phyloP scores from a whole-genome alignment of 1,140 invertebrate species.

The Yoshiicerus persimilis region DNA sequence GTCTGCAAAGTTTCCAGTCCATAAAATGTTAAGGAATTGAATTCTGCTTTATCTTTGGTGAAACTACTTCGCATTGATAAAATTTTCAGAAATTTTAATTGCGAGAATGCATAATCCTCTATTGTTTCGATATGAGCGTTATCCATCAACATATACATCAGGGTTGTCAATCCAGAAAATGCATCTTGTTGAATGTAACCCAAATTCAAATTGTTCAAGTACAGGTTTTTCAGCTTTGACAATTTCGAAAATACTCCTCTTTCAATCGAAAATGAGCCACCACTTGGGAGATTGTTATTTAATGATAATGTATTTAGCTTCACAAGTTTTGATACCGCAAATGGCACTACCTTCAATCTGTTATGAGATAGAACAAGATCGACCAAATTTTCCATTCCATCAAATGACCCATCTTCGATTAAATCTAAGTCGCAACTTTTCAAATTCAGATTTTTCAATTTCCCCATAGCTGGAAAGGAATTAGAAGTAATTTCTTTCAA shows the following conservation, averaged over 20 bases:
- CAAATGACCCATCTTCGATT: constrained; percentile 17
- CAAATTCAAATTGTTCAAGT: not conserved
- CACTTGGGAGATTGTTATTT: not conserved
- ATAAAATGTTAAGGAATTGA: constrained; percentile 26
- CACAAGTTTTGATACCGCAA: not conserved
- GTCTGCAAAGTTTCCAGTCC: not conserved
- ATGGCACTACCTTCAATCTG: not conserved
- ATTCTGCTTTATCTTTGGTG: not conserved
- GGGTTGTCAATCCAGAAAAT: constrained; percentile 18
- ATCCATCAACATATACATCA: not conserved
- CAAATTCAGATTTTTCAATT: not conserved
- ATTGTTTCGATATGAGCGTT: not conserved
- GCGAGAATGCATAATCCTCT: constrained; percentile 4
- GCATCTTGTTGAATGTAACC: not conserved
- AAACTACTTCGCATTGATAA: not conserved
- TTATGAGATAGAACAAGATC: constrained; percentile 15
- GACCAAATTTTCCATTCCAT: not conserved
- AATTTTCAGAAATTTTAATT: not conserved
- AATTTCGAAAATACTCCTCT: not conserved
- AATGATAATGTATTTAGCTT: not conserved
- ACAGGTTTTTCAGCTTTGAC: not conserved
- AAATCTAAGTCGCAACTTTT: not conserved
- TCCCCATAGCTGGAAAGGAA: constrained; percentile 3
- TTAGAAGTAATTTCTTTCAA: not conserved
- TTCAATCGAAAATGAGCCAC: not conserved